Conservation (phyloP, 30 jellyfish, hydroid and myxozoan genomes). For the Mastigias papua region DNA sequence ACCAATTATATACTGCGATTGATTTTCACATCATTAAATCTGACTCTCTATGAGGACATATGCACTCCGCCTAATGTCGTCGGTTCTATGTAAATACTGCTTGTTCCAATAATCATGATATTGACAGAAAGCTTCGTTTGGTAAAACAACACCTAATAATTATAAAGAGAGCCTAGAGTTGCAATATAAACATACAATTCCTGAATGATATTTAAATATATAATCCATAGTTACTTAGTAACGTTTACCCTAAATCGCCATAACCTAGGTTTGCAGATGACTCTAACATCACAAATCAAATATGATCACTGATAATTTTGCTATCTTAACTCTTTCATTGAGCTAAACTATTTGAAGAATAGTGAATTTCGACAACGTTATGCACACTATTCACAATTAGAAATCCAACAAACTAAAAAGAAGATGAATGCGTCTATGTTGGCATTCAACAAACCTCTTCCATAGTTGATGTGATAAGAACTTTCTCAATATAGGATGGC, state of each 20-base stretch:
- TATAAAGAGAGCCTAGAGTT: not conserved
- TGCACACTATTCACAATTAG: too few species aligned
- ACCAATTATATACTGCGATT: too few species aligned
- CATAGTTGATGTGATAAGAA: constrained; percentile 98
- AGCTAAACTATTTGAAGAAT: not conserved
- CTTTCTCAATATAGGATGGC: constrained; percentile 97
- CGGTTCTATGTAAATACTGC: too few species aligned
- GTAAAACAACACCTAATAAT: not conserved
- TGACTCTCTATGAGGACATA: too few species aligned
- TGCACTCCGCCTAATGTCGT: too few species aligned
- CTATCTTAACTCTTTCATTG: not conserved
- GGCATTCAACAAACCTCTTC: constrained; percentile 88
- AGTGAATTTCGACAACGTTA: not conserved
- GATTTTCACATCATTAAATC: too few species aligned
- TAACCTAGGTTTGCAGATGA: not conserved
- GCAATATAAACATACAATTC: not conserved
- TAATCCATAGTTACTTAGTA: not conserved
- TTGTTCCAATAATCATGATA: too few species aligned
- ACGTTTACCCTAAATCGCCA: not conserved
- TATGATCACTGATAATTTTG: not conserved
- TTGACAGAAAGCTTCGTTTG: not conserved
- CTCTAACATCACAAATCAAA: not conserved
- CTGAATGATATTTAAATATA: not conserved
- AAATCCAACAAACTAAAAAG: too few species aligned
- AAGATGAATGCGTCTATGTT: too few species aligned